Percentiles rank a stretch among this genome's conserved stretches.
These are phyloP conservation scores for Dioctria rufipes DNA, from an alignment of 2,888 invertebrate genomes.

Conservation along the genomic window DNA sequence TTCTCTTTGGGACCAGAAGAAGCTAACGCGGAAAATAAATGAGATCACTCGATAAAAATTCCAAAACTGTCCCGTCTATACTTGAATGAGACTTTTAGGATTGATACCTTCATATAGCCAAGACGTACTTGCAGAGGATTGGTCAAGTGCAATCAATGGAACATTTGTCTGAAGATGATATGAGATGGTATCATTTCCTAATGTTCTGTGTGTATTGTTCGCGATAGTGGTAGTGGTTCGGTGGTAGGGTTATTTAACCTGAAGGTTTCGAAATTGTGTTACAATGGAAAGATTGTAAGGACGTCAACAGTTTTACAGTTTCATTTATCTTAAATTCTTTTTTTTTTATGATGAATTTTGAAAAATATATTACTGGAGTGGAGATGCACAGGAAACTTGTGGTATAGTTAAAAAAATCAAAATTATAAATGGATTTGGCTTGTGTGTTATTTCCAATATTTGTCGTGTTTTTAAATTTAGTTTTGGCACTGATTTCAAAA, in stretches of 20 bases:
- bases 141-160: conserved; percentile 40
- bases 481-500: no score
- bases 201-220: conserved; percentile 13
- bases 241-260: no score
- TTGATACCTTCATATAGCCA: conserved; percentile 26
- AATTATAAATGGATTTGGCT: no score
- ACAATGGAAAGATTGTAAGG: not conserved
- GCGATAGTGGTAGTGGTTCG: no score
- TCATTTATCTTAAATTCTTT: no score
- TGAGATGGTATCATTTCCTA: conserved; percentile 37
- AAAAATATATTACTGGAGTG: no score
- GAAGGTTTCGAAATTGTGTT: not conserved
- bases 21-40: conserved; percentile 35
- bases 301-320: not conserved
- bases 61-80: conserved; percentile 32
- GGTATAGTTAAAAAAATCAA: no score
- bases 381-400: no score
- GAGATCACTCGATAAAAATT: conserved; percentile 47
- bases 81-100: conserved; percentile 18
- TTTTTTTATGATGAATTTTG: no score
- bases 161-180: conserved; percentile 45
- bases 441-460: no score
- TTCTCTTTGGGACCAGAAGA: not conserved
- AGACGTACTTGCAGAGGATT: not conserved
- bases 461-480: no score